These are phyloP conservation scores for Diarsia rubi DNA, from an alignment of 2,888 invertebrate genomes.

Conservation along the genomic window DNA sequence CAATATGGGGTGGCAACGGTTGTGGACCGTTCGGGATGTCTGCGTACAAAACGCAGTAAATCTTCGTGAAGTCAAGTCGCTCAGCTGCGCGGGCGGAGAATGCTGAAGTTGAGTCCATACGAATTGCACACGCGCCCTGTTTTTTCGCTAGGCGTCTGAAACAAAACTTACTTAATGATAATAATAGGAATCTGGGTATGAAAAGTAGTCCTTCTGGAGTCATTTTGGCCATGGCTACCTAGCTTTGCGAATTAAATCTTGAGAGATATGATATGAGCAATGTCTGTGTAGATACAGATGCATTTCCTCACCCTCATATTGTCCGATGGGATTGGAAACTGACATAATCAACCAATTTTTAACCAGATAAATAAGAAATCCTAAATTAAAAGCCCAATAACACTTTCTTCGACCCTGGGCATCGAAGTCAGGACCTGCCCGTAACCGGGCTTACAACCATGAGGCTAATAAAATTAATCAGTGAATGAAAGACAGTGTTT, in stretches of 20 bases:
- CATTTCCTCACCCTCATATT: background rate
- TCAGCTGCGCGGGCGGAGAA: slow-evolving; percentile 94
- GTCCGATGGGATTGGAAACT: background rate
- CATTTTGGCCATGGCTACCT: background rate
- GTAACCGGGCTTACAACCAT: no score
- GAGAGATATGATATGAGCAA: background rate
- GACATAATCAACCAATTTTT: background rate
- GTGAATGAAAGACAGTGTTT: no score
- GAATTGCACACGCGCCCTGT: slow-evolving; percentile 91
- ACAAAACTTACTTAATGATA: background rate
- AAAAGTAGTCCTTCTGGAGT: background rate
- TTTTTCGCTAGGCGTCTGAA: slow-evolving; percentile 88
- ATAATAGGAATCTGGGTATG: background rate
- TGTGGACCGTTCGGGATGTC: slow-evolving; percentile 92
- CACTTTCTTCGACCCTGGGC: no score
- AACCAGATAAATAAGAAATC: background rate
- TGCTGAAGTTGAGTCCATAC: slow-evolving; percentile 94
- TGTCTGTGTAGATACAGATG: background rate
- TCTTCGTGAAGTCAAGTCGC: slow-evolving; percentile 93
- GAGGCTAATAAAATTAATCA: no score
- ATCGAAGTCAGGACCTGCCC: no score
- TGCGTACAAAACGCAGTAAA: slow-evolving; percentile 92
- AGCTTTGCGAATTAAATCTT: background rate
- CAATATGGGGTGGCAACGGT: slow-evolving; percentile 90
- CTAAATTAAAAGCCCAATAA: background rate